A percentile compares a stretch with the other conserved stretches of the same genome.
phyloP scores from a whole-genome alignment of 2,113 vertebrate genomes.

The Haemorhous mexicanus region DNA sequence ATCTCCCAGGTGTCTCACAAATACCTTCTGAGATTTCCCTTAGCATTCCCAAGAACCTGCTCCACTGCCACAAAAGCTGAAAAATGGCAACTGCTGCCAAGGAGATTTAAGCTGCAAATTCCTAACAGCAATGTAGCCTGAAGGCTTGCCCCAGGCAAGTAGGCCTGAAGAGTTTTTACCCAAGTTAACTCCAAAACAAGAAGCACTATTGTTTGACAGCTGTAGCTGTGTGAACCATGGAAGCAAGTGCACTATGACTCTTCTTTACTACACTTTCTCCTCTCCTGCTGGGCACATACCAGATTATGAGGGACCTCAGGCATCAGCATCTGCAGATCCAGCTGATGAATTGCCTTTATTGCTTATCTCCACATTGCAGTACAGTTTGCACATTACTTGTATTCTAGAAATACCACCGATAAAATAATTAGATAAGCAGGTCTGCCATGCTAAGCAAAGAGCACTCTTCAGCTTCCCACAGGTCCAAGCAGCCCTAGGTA shows the following conservation, averaged over 20 bases:
- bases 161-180: not conserved
- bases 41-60: not conserved
- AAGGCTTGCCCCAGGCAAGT: constrained; percentile 4
- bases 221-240: not conserved
- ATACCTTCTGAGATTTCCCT: not conserved
- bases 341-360: not conserved
- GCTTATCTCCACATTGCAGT: not conserved
- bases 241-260: not conserved
- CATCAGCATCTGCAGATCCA: not conserved
- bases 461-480: not conserved
- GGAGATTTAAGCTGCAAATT: constrained; percentile 16
- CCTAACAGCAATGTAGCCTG: not conserved
- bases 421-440: not conserved
- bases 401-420: not conserved
- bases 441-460: not conserved
- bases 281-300: not conserved
- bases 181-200: not conserved
- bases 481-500: not conserved
- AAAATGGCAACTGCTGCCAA: constrained; percentile 8
- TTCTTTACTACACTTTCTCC: not conserved
- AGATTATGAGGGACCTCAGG: not conserved
- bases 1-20: not conserved
- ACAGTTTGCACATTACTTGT: not conserved
- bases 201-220: not conserved
- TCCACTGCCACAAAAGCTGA: not conserved